A percentile compares a stretch with the other conserved stretches of the same genome.
These are phyloP conservation scores for Chesias legatella DNA, from an alignment of 2,888 invertebrate genomes.

Conservation along the genomic window DNA sequence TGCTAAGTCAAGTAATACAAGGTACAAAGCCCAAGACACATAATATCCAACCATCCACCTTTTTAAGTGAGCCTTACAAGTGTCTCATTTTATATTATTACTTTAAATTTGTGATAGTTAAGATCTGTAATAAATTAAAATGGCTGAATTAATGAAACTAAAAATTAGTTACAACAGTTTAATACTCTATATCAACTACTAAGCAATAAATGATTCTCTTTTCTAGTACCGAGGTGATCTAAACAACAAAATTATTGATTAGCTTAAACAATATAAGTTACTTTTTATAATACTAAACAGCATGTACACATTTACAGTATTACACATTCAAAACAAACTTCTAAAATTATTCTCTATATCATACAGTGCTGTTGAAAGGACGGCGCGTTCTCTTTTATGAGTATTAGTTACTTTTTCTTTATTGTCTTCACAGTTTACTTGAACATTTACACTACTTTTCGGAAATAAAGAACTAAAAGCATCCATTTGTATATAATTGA, in stretches of 20 bases:
- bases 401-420: constrained; percentile 36
- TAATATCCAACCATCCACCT: too few relatives aligned
- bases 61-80: too few relatives aligned
- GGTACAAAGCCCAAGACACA: too few relatives aligned
- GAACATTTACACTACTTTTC: constrained; percentile 34
- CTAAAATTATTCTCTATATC: constrained; percentile 70
- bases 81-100: too few relatives aligned
- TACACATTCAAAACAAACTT: constrained; percentile 61
- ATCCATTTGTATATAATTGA: constrained; percentile 77
- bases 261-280: constrained; percentile 15
- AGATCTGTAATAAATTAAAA: too few relatives aligned
- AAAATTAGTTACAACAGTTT: constrained; percentile 15
- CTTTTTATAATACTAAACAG: constrained; percentile 12
- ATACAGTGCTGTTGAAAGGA: constrained; percentile 58
- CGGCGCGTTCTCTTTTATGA: constrained; percentile 49
- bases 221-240: constrained; percentile 25
- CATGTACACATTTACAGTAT: constrained; percentile 16
- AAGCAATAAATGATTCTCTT: constrained; percentile 20
- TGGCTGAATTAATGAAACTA: constrained; percentile 1
- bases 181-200: constrained; percentile 23
- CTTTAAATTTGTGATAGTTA: too few relatives aligned
- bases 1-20: too few relatives aligned
- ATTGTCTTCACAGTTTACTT: constrained; percentile 23
- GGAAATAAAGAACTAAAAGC: constrained; percentile 66
- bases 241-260: constrained; percentile 18